A percentile compares a stretch with the other conserved stretches of the same genome.
Conservation (phyloP, 1,140 invertebrate genomes). For the Archegozetes longisetosus region DNA sequence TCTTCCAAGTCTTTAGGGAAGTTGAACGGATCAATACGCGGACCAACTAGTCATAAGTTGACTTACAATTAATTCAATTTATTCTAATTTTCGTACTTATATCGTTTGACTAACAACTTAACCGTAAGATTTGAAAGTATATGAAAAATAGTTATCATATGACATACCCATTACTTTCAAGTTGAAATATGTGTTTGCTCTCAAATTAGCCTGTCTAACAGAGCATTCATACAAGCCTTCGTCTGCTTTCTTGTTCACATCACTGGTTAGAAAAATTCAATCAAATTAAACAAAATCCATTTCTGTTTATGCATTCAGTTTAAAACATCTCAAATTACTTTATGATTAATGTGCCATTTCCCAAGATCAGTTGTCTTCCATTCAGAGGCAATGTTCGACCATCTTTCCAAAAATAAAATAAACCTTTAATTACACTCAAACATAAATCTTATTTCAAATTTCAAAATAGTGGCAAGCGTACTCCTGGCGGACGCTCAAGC, state of each 20-base stretch:
- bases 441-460: too few species aligned
- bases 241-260: conserved; percentile 35
- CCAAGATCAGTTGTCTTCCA: conserved; percentile 30
- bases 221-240: conserved; percentile 36
- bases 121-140: not conserved
- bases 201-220: conserved; percentile 21
- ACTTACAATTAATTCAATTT: not conserved
- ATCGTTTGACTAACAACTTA: not conserved
- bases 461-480: too few species aligned
- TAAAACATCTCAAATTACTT: conserved; percentile 21
- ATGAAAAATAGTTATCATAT: not conserved
- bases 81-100: not conserved
- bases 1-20: conserved; percentile 41
- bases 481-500: too few species aligned
- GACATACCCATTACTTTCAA: conserved; percentile 16
- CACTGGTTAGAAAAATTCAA: conserved; percentile 16
- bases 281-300: not conserved
- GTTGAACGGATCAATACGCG: conserved; percentile 41
- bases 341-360: conserved; percentile 53
- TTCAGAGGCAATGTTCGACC: conserved; percentile 39
- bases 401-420: conserved; percentile 35
- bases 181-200: conserved; percentile 1
- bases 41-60: conserved; percentile 34
- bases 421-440: conserved; percentile 6
- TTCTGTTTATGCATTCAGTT: not conserved